Base-by-base conservation (phyloP, 2,888 invertebrate genomes). In the Anorthoa munda region DNA sequence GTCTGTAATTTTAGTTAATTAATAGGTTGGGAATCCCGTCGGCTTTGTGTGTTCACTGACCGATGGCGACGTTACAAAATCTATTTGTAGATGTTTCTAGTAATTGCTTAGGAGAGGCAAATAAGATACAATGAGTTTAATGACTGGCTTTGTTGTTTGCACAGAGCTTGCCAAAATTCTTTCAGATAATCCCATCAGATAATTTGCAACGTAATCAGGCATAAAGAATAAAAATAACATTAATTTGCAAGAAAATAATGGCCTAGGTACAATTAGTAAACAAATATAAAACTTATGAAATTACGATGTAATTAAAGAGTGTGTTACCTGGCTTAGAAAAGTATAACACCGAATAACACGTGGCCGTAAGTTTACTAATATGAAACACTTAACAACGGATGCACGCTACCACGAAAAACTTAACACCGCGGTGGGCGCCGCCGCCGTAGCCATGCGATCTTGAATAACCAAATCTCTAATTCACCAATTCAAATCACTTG, bases 1-100 rank as follows among this genome's bases (percentile, higher is more conserved):
- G 59, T 83, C 66, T 46, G 65, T 84, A 71, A 84, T 83, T 77
- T 79, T 72, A 50, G 56, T 15, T 76, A 87, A 87, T 86, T 86
- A 87, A 75, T 72, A 53, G 64, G 59, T 74, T 72, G 86, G 87
- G 53, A 86, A 69, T 74, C n/a, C 86, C 88, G 58, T 23, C 45
- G 58, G 12, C 39, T 68, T 46, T 23, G 56, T 51, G 66, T 64
- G 66, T 31, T 67, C 58, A 61, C 72, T 77, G 84, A 77, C 68
- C 77, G 66, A 21, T 68, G 78, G 39, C 67, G 72, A 50, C 23
- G 39, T 69, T 50, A 31, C 75, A 21, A 56, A 23, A n/a, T 51
- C 21, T 75, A 67, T 65, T 72, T 77, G 67, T 31, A 63, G 58
- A 59, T 64, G 15, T 31, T 69, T 31, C 39, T 64, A 48, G 81